These are phyloP conservation scores for Bombus superbus DNA, from an alignment of 1,140 invertebrate species.

Conservation along the genomic window DNA sequence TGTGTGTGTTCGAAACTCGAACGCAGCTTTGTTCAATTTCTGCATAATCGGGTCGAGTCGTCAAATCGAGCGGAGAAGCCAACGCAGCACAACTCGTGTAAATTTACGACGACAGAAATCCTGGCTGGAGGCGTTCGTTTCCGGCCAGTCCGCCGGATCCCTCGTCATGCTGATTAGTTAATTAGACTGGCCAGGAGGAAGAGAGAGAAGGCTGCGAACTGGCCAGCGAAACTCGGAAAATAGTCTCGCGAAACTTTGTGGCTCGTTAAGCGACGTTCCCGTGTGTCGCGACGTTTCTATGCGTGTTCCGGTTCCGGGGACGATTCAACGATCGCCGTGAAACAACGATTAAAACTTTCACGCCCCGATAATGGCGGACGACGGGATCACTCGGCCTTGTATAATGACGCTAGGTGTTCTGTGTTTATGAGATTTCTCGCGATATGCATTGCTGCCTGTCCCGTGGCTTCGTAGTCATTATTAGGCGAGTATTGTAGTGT, in stretches of 20 bases:
- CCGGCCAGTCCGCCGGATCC: slow-evolving; percentile 26
- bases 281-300: not conserved
- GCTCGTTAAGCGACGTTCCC: slow-evolving; percentile 42
- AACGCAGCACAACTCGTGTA: slow-evolving; percentile 30
- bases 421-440: not conserved
- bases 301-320: not conserved
- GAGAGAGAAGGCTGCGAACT: not conserved
- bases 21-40: not conserved
- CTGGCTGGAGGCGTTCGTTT: slow-evolving; percentile 56
- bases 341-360: slow-evolving; percentile 35
- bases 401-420: not conserved
- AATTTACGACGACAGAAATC: slow-evolving; percentile 65
- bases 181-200: slow-evolving; percentile 40
- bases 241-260: slow-evolving; percentile 47
- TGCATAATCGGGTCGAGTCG: slow-evolving; percentile 42
- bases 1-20: not conserved
- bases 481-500: not conserved
- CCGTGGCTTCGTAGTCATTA: not conserved
- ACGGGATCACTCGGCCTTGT: slow-evolving; percentile 48
- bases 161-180: slow-evolving; percentile 58
- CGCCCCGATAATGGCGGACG: slow-evolving; percentile 21
- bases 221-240: slow-evolving; percentile 39
- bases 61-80: slow-evolving; percentile 52
- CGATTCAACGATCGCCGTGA: slow-evolving; percentile 13
- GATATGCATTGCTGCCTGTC: not conserved